Conservation (phyloP, 2,113 vertebrate genomes). For the Seriola quinqueradiata region DNA sequence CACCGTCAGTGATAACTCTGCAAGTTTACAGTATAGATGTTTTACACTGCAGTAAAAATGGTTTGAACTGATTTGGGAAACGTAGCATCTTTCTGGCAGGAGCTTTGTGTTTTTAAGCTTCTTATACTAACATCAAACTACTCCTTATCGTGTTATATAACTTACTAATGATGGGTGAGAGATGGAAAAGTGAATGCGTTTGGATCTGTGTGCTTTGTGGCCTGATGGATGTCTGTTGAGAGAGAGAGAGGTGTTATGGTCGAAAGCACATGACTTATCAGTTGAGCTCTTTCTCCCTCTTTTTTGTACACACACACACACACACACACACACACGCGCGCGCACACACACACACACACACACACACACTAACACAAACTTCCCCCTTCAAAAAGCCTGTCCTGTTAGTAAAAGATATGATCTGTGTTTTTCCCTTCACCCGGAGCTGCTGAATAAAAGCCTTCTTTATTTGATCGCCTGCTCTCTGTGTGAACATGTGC, state of each 20-base stretch:
- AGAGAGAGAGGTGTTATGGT: constrained; percentile 33
- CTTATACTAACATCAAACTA: not conserved
- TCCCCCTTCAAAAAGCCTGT: constrained; percentile 51
- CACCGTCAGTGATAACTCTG: not conserved
- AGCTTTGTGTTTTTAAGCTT: constrained; percentile 18
- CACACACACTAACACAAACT: constrained; percentile 2
- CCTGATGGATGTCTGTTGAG: constrained; percentile 47
- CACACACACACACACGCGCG: constrained; percentile 6
- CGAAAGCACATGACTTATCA: constrained; percentile 53
- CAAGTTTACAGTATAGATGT: not conserved
- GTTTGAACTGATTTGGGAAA: not conserved
- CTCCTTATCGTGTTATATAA: constrained; percentile 4
- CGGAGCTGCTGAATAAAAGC: constrained; percentile 62
- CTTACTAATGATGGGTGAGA: constrained; percentile 22
- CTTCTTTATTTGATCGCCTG: constrained; percentile 53
- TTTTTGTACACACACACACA: not conserved
- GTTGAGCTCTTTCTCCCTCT: constrained; percentile 22
- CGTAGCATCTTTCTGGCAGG: not conserved
- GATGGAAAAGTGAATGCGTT: constrained; percentile 38
- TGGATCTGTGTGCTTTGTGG: constrained; percentile 32
- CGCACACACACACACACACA: constrained; percentile 2
- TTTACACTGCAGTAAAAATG: not conserved
- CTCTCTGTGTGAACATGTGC: constrained; percentile 51
- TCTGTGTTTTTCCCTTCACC: constrained; percentile 54
- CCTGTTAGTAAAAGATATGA: constrained; percentile 66